phyloP scores from a whole-genome alignment of 2,797 vertebrate genomes.

The Otolemur crassicaudatus region DNA sequence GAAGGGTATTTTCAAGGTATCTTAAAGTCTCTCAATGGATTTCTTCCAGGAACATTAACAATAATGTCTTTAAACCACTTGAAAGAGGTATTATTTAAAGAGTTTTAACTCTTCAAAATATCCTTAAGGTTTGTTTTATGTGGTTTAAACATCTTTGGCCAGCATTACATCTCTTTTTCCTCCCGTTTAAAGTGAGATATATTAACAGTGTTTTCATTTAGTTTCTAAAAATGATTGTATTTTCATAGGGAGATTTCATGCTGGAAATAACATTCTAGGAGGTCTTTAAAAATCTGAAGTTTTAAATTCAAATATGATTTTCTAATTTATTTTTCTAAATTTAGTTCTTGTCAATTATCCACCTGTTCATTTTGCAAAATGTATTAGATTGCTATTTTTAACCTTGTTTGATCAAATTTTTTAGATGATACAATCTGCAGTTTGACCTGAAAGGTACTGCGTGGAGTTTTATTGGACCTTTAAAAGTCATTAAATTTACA shows the following conservation, averaged over 20 bases:
- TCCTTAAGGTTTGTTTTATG: conserved; percentile 54
- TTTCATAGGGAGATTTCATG: conserved; percentile 1
- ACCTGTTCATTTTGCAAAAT: conserved; percentile 22
- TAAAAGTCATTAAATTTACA: background rate
- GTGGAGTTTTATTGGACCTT: background rate
- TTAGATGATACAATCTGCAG: background rate
- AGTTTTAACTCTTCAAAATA: conserved; percentile 48
- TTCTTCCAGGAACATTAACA: conserved; percentile 46
- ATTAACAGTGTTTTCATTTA: conserved; percentile 43
- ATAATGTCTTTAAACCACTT: conserved; percentile 45
- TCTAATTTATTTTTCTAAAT: conserved; percentile 49
- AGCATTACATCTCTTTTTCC: conserved; percentile 23
- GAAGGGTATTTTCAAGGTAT: conserved; percentile 50
- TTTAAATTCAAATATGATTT: conserved; percentile 42
- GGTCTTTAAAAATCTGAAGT: conserved; percentile 52
- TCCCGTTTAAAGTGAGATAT: conserved; percentile 60
- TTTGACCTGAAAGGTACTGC: background rate
- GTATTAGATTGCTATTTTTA: conserved; percentile 37
- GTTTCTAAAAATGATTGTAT: conserved; percentile 67
- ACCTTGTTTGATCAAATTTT: background rate
- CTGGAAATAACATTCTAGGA: conserved; percentile 47
- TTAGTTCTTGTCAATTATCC: background rate
- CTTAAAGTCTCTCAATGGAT: conserved; percentile 41
- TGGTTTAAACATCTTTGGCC: conserved; percentile 39
- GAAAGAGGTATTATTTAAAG: conserved; percentile 53